Evolutionary conservation across 1,140 invertebrate genomes (phyloP).

Genomic region (Piezodorus guildinii): DNA sequence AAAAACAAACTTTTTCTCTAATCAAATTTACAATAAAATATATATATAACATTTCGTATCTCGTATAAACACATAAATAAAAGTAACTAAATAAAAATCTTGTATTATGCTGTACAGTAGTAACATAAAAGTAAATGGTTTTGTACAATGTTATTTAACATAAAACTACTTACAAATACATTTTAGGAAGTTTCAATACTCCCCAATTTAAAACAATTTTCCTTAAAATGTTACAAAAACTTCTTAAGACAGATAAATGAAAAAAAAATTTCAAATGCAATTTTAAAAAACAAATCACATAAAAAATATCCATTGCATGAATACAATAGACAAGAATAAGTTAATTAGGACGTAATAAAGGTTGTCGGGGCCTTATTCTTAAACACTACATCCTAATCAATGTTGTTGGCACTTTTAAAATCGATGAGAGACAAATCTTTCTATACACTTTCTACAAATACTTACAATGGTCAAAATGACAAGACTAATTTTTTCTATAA

Average conservation of each 20-base stretch:
- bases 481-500: constrained; percentile 23
- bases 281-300: constrained; percentile 12
- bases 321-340: neutral
- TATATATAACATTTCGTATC: constrained; percentile 24
- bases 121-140: constrained; percentile 23
- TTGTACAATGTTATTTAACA: constrained; percentile 23
- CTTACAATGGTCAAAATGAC: constrained; percentile 24
- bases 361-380: constrained; percentile 18
- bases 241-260: neutral
- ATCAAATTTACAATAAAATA: constrained; percentile 25
- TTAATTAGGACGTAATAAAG: constrained; percentile 20
- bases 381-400: constrained; percentile 18
- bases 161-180: constrained; percentile 12
- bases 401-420: constrained; percentile 25
- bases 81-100: constrained; percentile 25
- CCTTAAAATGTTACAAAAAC: neutral
- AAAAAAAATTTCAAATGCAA: neutral
- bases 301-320: neutral
- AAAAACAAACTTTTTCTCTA: constrained; percentile 17
- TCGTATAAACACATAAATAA: constrained; percentile 26
- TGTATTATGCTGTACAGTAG: constrained; percentile 20
- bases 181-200: constrained; percentile 1
- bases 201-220: constrained; percentile 12
- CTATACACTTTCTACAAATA: constrained; percentile 25
- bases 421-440: constrained; percentile 23